These are phyloP conservation scores for Allophyes oxyacanthae DNA, from an alignment of 2,888 invertebrate species.

Conservation along the genomic window DNA sequence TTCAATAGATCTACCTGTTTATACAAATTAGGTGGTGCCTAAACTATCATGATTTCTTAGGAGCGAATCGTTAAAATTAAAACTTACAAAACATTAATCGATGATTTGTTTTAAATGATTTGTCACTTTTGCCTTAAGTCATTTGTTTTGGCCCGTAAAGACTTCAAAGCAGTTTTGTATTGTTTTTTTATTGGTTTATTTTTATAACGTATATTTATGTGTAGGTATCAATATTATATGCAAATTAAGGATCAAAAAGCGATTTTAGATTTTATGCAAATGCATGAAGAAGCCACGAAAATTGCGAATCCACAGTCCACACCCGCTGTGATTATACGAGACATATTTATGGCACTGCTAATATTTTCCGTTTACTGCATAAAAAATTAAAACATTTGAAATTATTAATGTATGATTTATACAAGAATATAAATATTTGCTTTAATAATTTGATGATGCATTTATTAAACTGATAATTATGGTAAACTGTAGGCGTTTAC, in stretches of 20 bases:
- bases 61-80: constrained; percentile 39
- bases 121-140: constrained; percentile 8
- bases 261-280: constrained; percentile 68
- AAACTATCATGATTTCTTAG: constrained; percentile 33
- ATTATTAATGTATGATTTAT: constrained; percentile 46
- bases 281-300: constrained; percentile 64
- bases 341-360: constrained; percentile 63
- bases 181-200: constrained; percentile 29
- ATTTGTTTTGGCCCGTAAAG: constrained; percentile 17
- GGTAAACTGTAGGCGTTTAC: constrained; percentile 20
- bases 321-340: constrained; percentile 67
- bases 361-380: constrained; percentile 48
- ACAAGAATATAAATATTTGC: constrained; percentile 36
- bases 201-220: constrained; percentile 29
- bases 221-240: constrained; percentile 31
- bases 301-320: constrained; percentile 63
- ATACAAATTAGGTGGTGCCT: constrained; percentile 47
- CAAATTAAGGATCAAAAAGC: constrained; percentile 46
- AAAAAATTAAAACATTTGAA: constrained; percentile 41
- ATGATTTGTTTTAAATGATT: constrained; percentile 22
- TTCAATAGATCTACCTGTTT: constrained; percentile 42
- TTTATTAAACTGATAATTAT: constrained; percentile 26
- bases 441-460: constrained; percentile 31
- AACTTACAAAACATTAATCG: constrained; percentile 28
- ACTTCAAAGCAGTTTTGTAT: constrained; percentile 24